phyloP scores from a whole-genome alignment of 2,888 invertebrate genomes.

The Apotomis turbidana region DNA sequence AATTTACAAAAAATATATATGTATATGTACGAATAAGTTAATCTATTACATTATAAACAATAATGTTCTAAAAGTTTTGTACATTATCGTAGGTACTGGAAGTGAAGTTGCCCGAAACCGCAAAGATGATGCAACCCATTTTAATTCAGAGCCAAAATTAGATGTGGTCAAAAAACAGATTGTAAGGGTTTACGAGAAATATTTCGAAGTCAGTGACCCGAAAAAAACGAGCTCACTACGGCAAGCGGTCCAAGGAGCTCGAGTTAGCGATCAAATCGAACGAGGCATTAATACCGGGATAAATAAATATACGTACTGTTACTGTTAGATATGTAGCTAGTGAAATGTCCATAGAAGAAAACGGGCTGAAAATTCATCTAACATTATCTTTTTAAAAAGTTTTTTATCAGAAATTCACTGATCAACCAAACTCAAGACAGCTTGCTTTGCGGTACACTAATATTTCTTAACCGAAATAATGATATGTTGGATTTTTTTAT shows the following conservation, averaged over 20 bases:
- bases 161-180: slow-evolving; percentile 39
- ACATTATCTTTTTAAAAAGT: not conserved
- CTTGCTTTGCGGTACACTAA: slow-evolving; percentile 14
- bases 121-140: slow-evolving; percentile 36
- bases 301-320: not conserved
- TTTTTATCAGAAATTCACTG: not conserved
- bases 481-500: slow-evolving; percentile 54
- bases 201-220: slow-evolving; percentile 39
- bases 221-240: slow-evolving; percentile 40
- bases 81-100: not conserved
- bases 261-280: slow-evolving; percentile 33
- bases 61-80: not conserved
- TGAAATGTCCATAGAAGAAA: not conserved
- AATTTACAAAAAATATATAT: too few relatives aligned
- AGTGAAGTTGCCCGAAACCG: slow-evolving; percentile 25
- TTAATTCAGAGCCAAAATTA: slow-evolving; percentile 36
- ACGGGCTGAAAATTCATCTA: not conserved
- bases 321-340: not conserved
- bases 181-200: slow-evolving; percentile 40
- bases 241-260: slow-evolving; percentile 35
- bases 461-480: slow-evolving; percentile 28
- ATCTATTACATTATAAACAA: not conserved
- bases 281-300: slow-evolving; percentile 13
- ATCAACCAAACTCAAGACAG: not conserved
- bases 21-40: not conserved